A percentile compares a stretch with the other conserved stretches of the same genome.
Evolutionary conservation across 2,113 vertebrate species (phyloP).

Genomic region (Pholis gunnellus): DNA sequence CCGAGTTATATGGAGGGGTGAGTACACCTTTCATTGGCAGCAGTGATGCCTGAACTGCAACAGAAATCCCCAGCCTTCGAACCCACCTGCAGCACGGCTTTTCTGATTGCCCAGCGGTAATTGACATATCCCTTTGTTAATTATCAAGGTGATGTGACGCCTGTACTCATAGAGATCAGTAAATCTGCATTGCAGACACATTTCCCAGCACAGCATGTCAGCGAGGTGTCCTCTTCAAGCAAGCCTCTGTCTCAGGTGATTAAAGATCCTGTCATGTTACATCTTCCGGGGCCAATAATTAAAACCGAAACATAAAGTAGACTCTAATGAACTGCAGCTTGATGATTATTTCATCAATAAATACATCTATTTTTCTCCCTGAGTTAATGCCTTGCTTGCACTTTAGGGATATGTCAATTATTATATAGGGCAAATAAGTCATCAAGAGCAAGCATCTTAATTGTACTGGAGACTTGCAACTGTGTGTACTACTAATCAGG

Average conservation of each 20-base stretch:
- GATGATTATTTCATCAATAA: conserved; percentile 84
- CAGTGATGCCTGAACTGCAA: conserved; percentile 24
- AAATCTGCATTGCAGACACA: conserved; percentile 78
- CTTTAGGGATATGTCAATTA: conserved; percentile 59
- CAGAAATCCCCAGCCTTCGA: conserved; percentile 46
- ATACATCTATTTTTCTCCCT: conserved; percentile 70
- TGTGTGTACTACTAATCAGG: conserved; percentile 32
- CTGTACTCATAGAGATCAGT: conserved; percentile 72
- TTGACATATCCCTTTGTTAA: conserved; percentile 79
- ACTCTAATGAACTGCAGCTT: conserved; percentile 83
- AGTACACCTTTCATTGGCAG: conserved; percentile 62
- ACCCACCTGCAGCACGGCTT: conserved; percentile 67
- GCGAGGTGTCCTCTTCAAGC: conserved; percentile 81
- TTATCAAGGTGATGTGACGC: conserved; percentile 78
- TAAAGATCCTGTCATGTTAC: conserved; percentile 80
- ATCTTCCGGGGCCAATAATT: conserved; percentile 84
- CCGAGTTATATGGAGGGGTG: conserved; percentile 42
- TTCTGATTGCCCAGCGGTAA: conserved; percentile 68
- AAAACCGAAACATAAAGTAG: conserved; percentile 82
- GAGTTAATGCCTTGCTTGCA: conserved; percentile 70
- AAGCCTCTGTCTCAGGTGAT: conserved; percentile 75
- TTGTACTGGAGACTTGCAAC: conserved; percentile 20
- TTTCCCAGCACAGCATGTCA: conserved; percentile 73
- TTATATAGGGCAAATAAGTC: conserved; percentile 57
- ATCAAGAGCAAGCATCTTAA: conserved; percentile 48